phyloP scores from a whole-genome alignment of 1,140 invertebrate species.

The Laupala kohalensis region DNA sequence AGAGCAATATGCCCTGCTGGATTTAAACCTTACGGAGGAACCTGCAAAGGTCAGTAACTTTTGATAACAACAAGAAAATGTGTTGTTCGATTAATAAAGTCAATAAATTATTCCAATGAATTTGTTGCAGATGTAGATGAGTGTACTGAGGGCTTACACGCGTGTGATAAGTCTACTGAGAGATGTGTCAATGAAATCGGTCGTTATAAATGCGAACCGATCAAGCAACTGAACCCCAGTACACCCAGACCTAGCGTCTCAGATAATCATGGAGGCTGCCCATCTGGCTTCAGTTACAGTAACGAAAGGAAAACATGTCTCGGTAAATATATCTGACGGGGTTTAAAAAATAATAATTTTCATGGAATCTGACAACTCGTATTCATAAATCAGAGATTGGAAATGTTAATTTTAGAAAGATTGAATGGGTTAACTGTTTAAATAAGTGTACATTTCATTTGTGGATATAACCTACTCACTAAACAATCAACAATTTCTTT shows the following conservation, averaged over 20 bases:
- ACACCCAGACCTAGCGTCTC: not conserved
- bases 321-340: conserved; percentile 2
- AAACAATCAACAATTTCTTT: too few relatives aligned
- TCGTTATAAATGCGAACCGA: conserved; percentile 25
- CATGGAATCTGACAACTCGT: too few relatives aligned
- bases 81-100: not conserved
- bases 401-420: too few relatives aligned
- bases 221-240: not conserved
- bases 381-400: too few relatives aligned
- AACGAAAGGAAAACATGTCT: not conserved
- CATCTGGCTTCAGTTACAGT: conserved; percentile 7
- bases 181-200: conserved; percentile 26
- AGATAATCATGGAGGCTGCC: not conserved
- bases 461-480: too few relatives aligned
- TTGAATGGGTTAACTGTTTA: too few relatives aligned
- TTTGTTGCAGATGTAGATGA: conserved; percentile 42
- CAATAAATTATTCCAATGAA: not conserved
- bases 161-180: conserved; percentile 21
- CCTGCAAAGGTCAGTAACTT: not conserved
- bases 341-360: too few relatives aligned
- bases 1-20: conserved; percentile 2
- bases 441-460: too few relatives aligned
- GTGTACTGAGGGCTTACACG: conserved; percentile 29
- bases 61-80: not conserved
- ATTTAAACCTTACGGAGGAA: not conserved